Conservation (phyloP, 2,888 invertebrate genomes). For the Limnephilus marmoratus region DNA sequence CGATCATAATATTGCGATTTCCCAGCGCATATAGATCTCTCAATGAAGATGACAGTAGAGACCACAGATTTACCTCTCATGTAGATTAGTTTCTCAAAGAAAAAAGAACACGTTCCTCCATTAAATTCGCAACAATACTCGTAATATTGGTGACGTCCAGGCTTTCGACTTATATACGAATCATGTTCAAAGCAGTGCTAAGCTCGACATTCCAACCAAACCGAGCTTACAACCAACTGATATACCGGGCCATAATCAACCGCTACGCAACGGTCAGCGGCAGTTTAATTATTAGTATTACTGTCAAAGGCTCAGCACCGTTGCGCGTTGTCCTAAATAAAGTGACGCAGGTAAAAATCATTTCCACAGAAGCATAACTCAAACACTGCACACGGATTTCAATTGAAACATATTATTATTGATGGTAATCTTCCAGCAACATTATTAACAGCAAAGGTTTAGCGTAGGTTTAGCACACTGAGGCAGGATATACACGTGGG, state of each 20-base stretch:
- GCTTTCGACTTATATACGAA: too few species aligned
- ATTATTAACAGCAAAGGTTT: neutral
- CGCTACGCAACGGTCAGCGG: neutral
- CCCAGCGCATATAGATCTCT: too few species aligned
- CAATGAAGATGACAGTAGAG: too few species aligned
- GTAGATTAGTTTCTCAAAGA: too few species aligned
- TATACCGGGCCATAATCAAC: neutral
- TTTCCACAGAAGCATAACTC: neutral
- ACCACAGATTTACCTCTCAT: too few species aligned
- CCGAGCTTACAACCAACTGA: too few species aligned
- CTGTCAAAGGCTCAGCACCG: neutral
- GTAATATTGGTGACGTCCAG: too few species aligned
- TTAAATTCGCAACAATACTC: too few species aligned
- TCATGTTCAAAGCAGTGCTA: too few species aligned
- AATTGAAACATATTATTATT: constrained; percentile 2
- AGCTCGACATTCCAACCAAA: too few species aligned
- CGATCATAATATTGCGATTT: too few species aligned
- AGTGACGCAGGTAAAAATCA: neutral
- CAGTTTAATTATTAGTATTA: neutral
- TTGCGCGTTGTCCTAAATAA: neutral
- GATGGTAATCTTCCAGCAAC: neutral
- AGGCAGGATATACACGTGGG: constrained; percentile 14
- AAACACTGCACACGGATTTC: neutral
- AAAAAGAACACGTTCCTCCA: too few species aligned
- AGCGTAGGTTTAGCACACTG: neutral